phyloP scores from a whole-genome alignment of 1,140 invertebrate genomes.

The Neodiprion fabricii region DNA sequence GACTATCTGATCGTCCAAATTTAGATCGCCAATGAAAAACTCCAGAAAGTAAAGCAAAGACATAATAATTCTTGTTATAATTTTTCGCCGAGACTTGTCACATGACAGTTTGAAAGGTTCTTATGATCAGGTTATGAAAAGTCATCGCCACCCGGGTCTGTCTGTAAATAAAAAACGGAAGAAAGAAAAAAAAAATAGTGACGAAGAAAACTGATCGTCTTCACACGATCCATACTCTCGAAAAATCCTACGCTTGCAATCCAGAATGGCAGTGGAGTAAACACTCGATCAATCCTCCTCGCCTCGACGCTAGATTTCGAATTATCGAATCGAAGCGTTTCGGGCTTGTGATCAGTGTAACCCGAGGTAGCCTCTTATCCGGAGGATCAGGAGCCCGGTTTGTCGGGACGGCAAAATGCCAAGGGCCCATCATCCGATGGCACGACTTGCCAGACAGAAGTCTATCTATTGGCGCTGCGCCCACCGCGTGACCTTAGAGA shows the following conservation, averaged over 20 bases:
- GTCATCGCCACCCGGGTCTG: neutral
- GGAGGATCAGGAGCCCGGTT: too few species aligned
- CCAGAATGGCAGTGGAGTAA: too few species aligned
- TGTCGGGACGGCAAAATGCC: too few species aligned
- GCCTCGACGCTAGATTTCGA: too few species aligned
- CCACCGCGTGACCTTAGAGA: neutral
- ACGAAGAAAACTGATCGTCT: too few species aligned
- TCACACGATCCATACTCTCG: too few species aligned
- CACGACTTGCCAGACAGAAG: too few species aligned
- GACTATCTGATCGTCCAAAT: constrained; percentile 11
- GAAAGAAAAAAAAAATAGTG: too few species aligned
- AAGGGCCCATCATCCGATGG: too few species aligned
- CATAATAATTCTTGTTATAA: constrained; percentile 6
- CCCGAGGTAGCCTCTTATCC: neutral
- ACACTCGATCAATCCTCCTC: too few species aligned
- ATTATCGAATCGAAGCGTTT: neutral
- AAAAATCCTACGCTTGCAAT: too few species aligned
- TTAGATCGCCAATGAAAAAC: constrained; percentile 10
- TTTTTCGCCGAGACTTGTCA: neutral
- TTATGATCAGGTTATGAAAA: neutral
- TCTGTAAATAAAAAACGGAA: too few species aligned
- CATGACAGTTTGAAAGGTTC: neutral
- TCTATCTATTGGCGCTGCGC: neutral
- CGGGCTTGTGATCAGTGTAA: neutral
- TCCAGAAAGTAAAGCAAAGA: constrained; percentile 18